These are phyloP conservation scores for Hyperopisus bebe DNA, from an alignment of 2,113 vertebrate genomes.

Conservation along the genomic window DNA sequence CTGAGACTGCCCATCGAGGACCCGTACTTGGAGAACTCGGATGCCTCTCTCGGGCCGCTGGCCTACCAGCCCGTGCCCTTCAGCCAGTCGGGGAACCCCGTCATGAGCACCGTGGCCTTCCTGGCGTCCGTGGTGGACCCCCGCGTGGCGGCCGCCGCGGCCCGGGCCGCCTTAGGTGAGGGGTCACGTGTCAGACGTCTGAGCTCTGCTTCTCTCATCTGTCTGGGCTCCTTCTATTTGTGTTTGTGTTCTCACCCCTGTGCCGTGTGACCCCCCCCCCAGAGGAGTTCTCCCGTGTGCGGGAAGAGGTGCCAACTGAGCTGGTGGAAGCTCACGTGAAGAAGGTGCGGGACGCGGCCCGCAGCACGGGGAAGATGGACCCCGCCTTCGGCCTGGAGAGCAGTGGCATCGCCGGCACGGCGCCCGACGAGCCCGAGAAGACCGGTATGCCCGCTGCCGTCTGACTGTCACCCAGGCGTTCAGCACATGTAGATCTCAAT, in stretches of 20 bases:
- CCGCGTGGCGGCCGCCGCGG: slow-evolving; percentile 84
- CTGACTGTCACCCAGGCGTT: background rate
- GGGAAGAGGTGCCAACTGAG: slow-evolving; percentile 76
- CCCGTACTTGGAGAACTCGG: slow-evolving; percentile 88
- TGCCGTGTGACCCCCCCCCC: slow-evolving; percentile 16
- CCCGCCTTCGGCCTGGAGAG: slow-evolving; percentile 69
- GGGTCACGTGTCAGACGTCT: background rate
- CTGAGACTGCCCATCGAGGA: slow-evolving; percentile 91
- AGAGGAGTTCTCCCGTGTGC: slow-evolving; percentile 91
- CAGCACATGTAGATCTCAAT: background rate
- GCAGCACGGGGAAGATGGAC: slow-evolving; percentile 83
- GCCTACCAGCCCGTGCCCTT: slow-evolving; percentile 94
- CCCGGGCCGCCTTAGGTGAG: slow-evolving; percentile 85
- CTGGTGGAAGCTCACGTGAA: slow-evolving; percentile 70
- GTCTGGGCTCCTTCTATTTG: background rate
- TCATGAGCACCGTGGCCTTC: slow-evolving; percentile 98
- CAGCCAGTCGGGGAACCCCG: slow-evolving; percentile 92
- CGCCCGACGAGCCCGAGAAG: slow-evolving; percentile 71
- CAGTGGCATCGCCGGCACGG: slow-evolving; percentile 66
- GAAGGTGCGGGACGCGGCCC: slow-evolving; percentile 69
- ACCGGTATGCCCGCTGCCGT: slow-evolving; percentile 50
- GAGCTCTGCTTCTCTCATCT: background rate
- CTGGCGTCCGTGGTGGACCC: slow-evolving; percentile 94
- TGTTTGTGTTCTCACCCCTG: background rate
- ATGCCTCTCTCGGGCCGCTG: slow-evolving; percentile 82